Evolutionary conservation across 92 coral and sea anemone species (phyloP).

Genomic region (Bergia puertoricense): DNA sequence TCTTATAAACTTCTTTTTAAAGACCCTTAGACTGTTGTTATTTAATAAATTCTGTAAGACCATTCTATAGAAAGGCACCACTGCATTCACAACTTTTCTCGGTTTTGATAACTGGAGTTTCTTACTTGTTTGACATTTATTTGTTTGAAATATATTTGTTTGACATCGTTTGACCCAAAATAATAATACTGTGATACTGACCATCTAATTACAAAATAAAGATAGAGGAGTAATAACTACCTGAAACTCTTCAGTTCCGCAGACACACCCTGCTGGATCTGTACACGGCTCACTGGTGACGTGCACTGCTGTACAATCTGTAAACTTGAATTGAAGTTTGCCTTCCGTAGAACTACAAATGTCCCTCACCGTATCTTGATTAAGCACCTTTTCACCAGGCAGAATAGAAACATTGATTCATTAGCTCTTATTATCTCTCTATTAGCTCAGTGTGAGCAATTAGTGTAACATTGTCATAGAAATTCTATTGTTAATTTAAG

Average conservation of each 20-base stretch:
- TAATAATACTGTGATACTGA: not conserved
- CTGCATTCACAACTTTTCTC: no score
- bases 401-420: not conserved
- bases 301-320: conserved; percentile 14
- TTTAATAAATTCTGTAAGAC: no score
- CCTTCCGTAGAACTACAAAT: conserved; percentile 12
- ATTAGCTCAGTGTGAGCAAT: no score
- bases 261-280: not conserved
- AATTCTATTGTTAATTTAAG: not conserved
- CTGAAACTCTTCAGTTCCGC: conserved; percentile 23
- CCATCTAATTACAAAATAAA: not conserved
- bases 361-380: not conserved
- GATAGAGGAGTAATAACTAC: not conserved
- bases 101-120: no score
- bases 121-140: no score
- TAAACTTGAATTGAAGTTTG: conserved; percentile 10
- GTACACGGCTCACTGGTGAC: not conserved
- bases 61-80: no score
- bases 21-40: no score
- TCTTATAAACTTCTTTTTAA: no score
- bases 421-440: no score
- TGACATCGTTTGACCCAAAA: no score
- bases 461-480: no score
- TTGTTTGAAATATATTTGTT: no score
- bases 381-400: not conserved